phyloP scores from a whole-genome alignment of 2,113 vertebrate genomes.

The Dicaeum eximium region DNA sequence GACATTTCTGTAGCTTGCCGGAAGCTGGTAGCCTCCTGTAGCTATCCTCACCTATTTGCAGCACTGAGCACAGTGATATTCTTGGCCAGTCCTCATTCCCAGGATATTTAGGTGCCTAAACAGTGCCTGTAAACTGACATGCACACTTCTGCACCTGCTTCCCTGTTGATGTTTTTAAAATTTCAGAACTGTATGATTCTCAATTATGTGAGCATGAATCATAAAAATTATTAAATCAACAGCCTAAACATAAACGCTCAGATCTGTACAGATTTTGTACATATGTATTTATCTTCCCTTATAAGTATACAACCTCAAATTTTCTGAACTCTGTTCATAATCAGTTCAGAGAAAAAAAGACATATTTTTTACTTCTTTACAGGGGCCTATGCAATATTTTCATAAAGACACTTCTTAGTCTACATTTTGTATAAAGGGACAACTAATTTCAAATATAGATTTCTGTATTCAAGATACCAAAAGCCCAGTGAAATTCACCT shows the following conservation, averaged over 20 bases:
- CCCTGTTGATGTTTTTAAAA: background rate
- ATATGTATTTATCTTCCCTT: background rate
- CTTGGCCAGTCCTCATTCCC: background rate
- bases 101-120: background rate
- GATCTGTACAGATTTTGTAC: background rate
- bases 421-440: background rate
- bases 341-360: background rate
- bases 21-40: background rate
- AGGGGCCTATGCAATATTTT: background rate
- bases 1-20: background rate
- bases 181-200: background rate
- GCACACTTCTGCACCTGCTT: background rate
- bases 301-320: background rate
- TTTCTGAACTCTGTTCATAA: background rate
- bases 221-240: background rate
- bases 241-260: background rate
- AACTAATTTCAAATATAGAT: background rate
- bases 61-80: background rate
- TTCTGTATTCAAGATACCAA: background rate
- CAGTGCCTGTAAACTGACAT: background rate
- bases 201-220: background rate
- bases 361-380: background rate
- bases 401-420: background rate
- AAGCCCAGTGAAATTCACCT: background rate
- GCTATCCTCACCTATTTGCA: background rate